These are phyloP conservation scores for Atta texana DNA, from an alignment of 1,140 invertebrate genomes.

Conservation along the genomic window DNA sequence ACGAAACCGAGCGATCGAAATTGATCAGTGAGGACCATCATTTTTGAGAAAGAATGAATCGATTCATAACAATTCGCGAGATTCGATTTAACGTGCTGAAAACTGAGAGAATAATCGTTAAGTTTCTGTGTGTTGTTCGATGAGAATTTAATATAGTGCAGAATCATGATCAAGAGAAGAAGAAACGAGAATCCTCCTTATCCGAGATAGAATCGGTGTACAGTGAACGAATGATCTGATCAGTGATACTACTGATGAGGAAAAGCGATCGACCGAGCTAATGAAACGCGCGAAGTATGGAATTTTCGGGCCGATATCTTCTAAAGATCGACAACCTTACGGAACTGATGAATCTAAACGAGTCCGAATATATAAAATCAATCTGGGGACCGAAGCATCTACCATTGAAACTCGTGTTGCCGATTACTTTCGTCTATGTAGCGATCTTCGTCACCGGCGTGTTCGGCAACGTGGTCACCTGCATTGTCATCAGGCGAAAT, in stretches of 20 bases:
- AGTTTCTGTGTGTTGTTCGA: constrained; percentile 10
- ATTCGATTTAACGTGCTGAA: not conserved
- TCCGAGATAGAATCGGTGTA: not conserved
- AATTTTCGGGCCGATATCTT: constrained; percentile 38
- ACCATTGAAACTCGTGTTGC: constrained; percentile 80
- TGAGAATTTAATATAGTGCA: not conserved
- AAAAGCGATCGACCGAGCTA: not conserved
- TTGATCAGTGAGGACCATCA: not conserved
- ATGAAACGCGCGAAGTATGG: constrained; percentile 60
- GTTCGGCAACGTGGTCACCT: constrained; percentile 89
- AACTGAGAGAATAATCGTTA: not conserved
- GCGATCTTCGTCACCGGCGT: constrained; percentile 89
- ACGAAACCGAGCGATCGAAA: not conserved
- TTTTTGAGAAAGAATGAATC: not conserved
- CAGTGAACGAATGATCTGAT: not conserved
- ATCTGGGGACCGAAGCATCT: constrained; percentile 79
- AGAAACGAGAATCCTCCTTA: not conserved
- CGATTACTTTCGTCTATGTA: constrained; percentile 86
- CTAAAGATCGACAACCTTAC: constrained; percentile 54
- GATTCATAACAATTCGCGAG: not conserved
- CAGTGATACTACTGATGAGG: not conserved
- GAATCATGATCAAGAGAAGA: constrained; percentile 17
- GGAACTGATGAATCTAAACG: constrained; percentile 61
- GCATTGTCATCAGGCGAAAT: constrained; percentile 89
- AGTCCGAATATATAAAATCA: constrained; percentile 75